Evolutionary conservation across 2,113 vertebrate genomes (phyloP).

Genomic region (Barbus barbus): DNA sequence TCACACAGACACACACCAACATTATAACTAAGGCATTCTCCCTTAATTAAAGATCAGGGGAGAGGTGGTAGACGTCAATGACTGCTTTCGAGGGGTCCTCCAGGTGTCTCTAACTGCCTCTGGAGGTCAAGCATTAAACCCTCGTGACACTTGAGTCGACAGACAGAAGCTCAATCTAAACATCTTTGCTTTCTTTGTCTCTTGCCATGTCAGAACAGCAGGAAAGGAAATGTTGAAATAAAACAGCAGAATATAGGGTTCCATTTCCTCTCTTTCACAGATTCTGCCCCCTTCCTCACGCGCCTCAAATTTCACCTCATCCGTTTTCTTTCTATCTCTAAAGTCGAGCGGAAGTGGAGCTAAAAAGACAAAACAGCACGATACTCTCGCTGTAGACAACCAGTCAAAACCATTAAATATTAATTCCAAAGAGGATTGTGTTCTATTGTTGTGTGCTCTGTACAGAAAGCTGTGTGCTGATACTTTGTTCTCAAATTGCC

Average conservation of each 20-base stretch:
- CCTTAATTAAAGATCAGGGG: slow-evolving; percentile 62
- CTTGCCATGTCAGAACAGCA: slow-evolving; percentile 17
- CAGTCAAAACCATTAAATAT: slow-evolving; percentile 71
- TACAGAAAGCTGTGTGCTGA: slow-evolving; percentile 29
- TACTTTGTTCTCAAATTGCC: slow-evolving; percentile 37
- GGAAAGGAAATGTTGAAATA: slow-evolving; percentile 42
- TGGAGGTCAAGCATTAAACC: slow-evolving; percentile 44
- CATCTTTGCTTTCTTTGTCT: slow-evolving; percentile 25
- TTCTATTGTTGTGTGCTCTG: slow-evolving; percentile 50
- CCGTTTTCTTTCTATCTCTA: slow-evolving; percentile 48
- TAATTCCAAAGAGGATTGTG: slow-evolving; percentile 59
- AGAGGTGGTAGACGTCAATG: slow-evolving; percentile 48
- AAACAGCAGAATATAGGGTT: slow-evolving; percentile 33
- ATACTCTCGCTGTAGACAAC: slow-evolving; percentile 52
- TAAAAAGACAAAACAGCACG: slow-evolving; percentile 49
- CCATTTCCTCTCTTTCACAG: slow-evolving; percentile 26
- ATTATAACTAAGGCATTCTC: slow-evolving; percentile 51
- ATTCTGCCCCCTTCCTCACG: slow-evolving; percentile 35
- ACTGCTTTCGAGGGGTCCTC: slow-evolving; percentile 43
- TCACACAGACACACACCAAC: slow-evolving; percentile 32
- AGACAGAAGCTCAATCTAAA: slow-evolving; percentile 40
- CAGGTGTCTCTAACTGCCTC: slow-evolving; percentile 15
- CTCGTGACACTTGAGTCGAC: slow-evolving; percentile 37
- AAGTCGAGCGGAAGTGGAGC: slow-evolving; percentile 37
- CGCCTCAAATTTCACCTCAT: slow-evolving; percentile 37